Evolutionary conservation across 1,140 invertebrate genomes (phyloP), one percentile per base, ranked within the genome.

Genomic region (Hycleus cichorii): DNA sequence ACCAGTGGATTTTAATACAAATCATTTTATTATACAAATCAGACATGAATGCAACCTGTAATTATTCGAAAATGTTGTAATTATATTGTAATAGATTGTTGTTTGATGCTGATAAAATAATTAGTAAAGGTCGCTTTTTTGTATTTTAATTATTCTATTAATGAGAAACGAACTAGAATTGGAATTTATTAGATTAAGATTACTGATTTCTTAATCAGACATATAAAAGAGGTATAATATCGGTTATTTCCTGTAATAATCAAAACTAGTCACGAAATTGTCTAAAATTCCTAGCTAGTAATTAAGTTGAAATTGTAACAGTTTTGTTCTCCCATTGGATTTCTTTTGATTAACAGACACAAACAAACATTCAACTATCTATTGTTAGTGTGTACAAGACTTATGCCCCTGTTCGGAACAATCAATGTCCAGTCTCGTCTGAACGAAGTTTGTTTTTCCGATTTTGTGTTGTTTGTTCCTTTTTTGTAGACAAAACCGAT

Each of bases 271-370:
- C 32, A 32, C 32, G 32, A 32, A 32, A 32, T 32, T 32, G 32
- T 32, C 7, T 32, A 32, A 32, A 32, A 32, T 32, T 32, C 7
- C 32, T 5, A 32, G 4, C 32, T 5, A 32, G 4, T 32, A 32
- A 32, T 32, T 32, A 5, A 32, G 32, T 32, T 32, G 7, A 7
- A 32, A 32, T 32, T 7, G 32, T 32, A 32, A 32, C 32, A 32
- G 3, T 32, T 32, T 32, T 32, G 4, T 5, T 32, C 32, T 32
- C 57, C 56, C 58, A 64, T 67, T 66, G 65, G 57, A 49, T 46
- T 65, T 67, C 68, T 66, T 66, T 63, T 64, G 67, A 70, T 70
- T 70, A 70, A 67, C 63, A 65, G 64, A 69, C 69, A 67, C 18
- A 18, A 18, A 18, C 18, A 18, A 18, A 18, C 18, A 18, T 18